Evolutionary conservation across 2,797 vertebrate genomes (phyloP), one percentile per base, ranked within the genome.

Genomic region (Podargus strigoides): DNA sequence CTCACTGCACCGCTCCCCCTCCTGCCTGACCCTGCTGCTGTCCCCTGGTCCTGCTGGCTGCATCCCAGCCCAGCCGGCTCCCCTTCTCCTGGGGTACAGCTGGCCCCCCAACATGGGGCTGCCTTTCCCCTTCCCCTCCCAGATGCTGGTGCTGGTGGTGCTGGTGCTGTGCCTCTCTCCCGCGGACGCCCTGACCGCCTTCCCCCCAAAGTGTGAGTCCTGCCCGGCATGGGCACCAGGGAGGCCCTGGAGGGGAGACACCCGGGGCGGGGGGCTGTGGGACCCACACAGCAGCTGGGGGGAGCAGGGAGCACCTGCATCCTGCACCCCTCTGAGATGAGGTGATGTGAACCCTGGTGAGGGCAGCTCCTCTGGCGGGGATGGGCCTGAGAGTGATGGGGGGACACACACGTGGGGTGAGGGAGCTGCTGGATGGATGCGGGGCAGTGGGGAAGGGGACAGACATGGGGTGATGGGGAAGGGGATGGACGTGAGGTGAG

Each of bases 161-260:
- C 37, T 97, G 66, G 6, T 55, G 78, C 67, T 95, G 82, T 20
- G 70, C 69, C 39, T 91, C 1, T 2, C 23, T 30, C n/a, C 85
- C 7, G 46, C 5, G 0, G 60, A 69, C 0, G 2, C 91, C 60
- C 49, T 93, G 73, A 86, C 49, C 1, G 15, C 67, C 62, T 96
- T 97, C 49, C 95, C 96, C 41, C 24, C 70, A 0, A 94, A 92
- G 70, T 42, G 96, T 96, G 92, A 97, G 96, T 90, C 49, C 58
- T 84, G 83, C n/a, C 30, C 4, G n/a, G n/a, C n/a, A 24, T 6
- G 32, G 50, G 42, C 23, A 32, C 27, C 0, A 20, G 63, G 34
- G 30, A 24, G n/a, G 26, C 10, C 27, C 46, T 4, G 30, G 42
- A 39, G 20, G 24, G 23, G 23, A 9, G 7, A 34, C 0, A 14